Base-by-base conservation (phyloP, 2,888 invertebrate genomes). In the Anaspis maculata region DNA sequence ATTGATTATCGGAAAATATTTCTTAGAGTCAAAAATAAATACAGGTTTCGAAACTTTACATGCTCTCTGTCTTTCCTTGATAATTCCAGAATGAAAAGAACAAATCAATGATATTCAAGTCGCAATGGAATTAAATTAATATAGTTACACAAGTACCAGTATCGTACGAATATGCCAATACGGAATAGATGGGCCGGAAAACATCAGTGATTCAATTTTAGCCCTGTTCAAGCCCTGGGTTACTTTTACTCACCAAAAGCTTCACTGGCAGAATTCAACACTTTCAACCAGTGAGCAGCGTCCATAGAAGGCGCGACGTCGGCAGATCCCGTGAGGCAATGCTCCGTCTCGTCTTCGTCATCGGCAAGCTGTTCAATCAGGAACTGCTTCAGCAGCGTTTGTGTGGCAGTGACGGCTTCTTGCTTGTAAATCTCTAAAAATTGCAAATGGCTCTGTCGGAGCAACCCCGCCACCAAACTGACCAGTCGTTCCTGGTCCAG, bases 351-450 rank as follows among this genome's bases (percentile, higher is more conserved):
- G 15, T 70, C 69, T 11, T 70, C 68, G 1, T 69, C 66, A 34
- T 73, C 75, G 6, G 81, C 76, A 23, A 80, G 66, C 34, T 76
- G 74, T 67, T 91, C 90, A 51, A 91, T 87, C 25, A 90, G 74
- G 51, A 83, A 76, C 67, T 92, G 90, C 63, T 95, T 94, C 11
- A 94, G 79, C 28, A 86, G 76, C 16, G 92, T 81, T 61, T 90
- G 85, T 33, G 92, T 79, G 6, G 91, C 84, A 25, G 87, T 86
- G 48, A 85, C 83, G 13, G 91, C 84, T 69, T 97, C 96, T 51
- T 85, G 83, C 66, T 83, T 84, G 50, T 87, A 87, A 27, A 77
- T 76, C 47, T 86, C 88, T 36, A 96, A 76, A 64, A 97, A 96
- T 43, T 85, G 78, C 59, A 87, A 84, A 62, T 89, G 85, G 56